Evolutionary conservation across 2,113 vertebrate species (phyloP), one percentile per base, ranked within the genome.

Genomic region (Entomyzon cyanotis): DNA sequence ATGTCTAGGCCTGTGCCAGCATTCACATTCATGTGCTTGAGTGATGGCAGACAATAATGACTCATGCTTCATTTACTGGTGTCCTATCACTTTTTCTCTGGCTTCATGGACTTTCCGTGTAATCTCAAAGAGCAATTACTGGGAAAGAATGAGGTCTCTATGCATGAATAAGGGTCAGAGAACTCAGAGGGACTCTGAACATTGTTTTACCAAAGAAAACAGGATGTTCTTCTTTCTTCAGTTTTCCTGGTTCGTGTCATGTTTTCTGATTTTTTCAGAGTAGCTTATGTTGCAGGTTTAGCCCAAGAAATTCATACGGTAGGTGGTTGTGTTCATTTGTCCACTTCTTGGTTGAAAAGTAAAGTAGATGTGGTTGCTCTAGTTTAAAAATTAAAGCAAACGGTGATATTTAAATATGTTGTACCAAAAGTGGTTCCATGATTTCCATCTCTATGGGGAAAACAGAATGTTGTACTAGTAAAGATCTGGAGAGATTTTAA

Each of bases 1-100:
- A 90, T 39, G 76, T 90, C 65, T 76, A 53, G 46, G 91, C 68
- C 95, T 96, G 94, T 93, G 94, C 94, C 80, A 77, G 59, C 62
- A 24, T 82, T 95, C 10, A 0, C 52, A 63, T 95, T 96, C 89
- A 15, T 74, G 75, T 92, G 87, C 81, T 70, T 95, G 93, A 97
- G 83, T 89, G 93, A 87, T 94, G 91, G 91, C 84, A 94, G 77
- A 86, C 86, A 89, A 86, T 96, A 77, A 92, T 97, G 96, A 97
- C 88, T 97, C 94, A 96, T 67, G 73, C 92, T 90, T 97, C 84
- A 46, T 93, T 97, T 95, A 22, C 89, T 69, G 93, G 68, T 81
- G 59, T 92, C 78, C 90, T 79, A 30, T 94, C 90, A 39, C 52
- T 83, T 96, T 64, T 87, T 68, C 60, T 90, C 50, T 79, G 81